Evolutionary conservation across 2,888 invertebrate genomes (phyloP).

Genomic region (Drosophila paramelanica): DNA sequence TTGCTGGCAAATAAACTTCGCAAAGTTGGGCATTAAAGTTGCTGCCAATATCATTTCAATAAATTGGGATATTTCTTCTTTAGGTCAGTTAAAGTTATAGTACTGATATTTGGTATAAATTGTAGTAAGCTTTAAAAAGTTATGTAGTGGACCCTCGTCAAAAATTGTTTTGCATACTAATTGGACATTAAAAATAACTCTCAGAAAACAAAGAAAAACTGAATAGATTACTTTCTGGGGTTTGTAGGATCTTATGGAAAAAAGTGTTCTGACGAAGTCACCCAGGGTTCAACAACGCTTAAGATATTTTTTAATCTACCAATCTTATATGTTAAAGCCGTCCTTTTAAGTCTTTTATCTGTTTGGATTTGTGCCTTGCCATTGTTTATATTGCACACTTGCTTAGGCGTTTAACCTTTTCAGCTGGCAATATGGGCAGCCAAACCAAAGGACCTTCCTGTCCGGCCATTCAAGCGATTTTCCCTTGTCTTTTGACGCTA

Average conservation of each 20-base stretch:
- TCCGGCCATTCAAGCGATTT: constrained; percentile 42
- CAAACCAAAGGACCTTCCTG: constrained; percentile 40
- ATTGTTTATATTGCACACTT: constrained; percentile 76
- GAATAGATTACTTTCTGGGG: not conserved
- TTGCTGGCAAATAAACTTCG: not conserved
- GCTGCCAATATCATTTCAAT: not conserved
- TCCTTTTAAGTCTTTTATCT: constrained; percentile 46
- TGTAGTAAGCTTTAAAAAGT: too few relatives aligned
- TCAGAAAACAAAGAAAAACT: too few relatives aligned
- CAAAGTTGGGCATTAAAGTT: not conserved
- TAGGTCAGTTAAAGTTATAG: not conserved
- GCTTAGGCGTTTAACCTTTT: constrained; percentile 72
- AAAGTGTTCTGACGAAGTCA: not conserved
- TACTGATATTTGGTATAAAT: too few relatives aligned
- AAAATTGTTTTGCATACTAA: not conserved
- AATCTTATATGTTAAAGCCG: constrained; percentile 26
- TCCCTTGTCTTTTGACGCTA: constrained; percentile 72
- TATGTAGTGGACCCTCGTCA: not conserved
- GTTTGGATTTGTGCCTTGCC: constrained; percentile 61
- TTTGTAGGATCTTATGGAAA: not conserved
- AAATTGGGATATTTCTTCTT: constrained; percentile 8
- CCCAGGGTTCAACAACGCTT: constrained; percentile 4
- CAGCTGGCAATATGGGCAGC: constrained; percentile 32
- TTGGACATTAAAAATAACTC: not conserved
- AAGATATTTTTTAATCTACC: constrained; percentile 31